These are phyloP conservation scores for Dipus sagitta DNA, from an alignment of 2,797 vertebrate genomes.

Conservation along the genomic window DNA sequence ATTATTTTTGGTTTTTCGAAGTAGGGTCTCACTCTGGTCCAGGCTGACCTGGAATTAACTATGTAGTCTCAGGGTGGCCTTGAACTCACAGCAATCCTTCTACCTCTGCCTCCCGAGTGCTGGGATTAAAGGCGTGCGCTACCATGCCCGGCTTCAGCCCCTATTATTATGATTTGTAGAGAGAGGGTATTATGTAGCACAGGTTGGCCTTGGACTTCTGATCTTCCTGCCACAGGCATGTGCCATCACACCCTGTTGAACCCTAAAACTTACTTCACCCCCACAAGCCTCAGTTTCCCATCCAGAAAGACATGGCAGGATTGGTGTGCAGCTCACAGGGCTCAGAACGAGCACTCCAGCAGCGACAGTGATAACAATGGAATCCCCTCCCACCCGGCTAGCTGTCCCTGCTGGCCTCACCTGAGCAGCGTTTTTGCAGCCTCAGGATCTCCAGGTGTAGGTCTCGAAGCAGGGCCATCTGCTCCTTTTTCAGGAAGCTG, in stretches of 20 bases:
- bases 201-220: neutral
- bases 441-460: conserved; percentile 97
- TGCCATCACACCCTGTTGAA: neutral
- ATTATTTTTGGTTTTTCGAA: too few species aligned
- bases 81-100: too few species aligned
- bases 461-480: conserved; percentile 94
- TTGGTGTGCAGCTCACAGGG: neutral
- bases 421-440: conserved; percentile 97
- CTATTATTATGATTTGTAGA: neutral
- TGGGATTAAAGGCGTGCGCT: too few species aligned
- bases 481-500: conserved; percentile 96
- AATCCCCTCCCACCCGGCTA: fast-evolving
- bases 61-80: too few species aligned
- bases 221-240: neutral
- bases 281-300: neutral
- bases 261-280: neutral
- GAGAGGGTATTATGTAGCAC: neutral
- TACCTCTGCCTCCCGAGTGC: too few species aligned
- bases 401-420: conserved; percentile 84
- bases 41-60: too few species aligned
- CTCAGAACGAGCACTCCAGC: neutral
- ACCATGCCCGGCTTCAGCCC: too few species aligned
- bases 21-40: neutral
- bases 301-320: neutral
- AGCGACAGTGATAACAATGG: neutral